Evolutionary conservation across 2,888 invertebrate species (phyloP).

Genomic region (Tenthredo livida): DNA sequence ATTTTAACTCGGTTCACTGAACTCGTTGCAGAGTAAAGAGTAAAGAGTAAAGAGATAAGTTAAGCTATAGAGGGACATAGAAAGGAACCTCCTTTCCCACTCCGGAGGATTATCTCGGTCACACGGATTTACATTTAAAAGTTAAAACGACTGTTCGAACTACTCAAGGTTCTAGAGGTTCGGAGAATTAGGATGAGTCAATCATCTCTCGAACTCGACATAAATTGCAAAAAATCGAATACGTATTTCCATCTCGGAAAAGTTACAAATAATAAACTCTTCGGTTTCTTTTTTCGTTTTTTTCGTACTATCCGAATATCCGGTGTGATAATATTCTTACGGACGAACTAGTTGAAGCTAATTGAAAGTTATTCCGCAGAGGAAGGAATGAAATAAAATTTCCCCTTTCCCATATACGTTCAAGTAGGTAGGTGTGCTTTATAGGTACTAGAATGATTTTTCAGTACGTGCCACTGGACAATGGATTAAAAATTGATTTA

Average conservation of each 20-base stretch:
- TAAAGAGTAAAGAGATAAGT: constrained; percentile 8
- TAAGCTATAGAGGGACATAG: constrained; percentile 24
- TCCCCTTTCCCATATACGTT: background rate
- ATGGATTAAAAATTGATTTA: constrained; percentile 3
- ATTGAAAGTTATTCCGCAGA: constrained; percentile 7
- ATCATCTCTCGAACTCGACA: background rate
- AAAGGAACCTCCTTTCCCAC: constrained; percentile 29
- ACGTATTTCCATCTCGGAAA: background rate
- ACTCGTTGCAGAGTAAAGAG: constrained; percentile 58
- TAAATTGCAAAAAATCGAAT: background rate
- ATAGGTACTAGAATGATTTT: background rate
- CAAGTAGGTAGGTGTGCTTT: background rate
- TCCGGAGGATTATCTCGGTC: constrained; percentile 65
- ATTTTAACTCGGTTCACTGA: constrained; percentile 66
- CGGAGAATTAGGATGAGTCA: background rate
- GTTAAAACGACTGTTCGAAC: constrained; percentile 9
- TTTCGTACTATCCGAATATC: background rate
- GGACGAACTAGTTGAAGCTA: background rate
- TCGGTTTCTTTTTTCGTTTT: background rate
- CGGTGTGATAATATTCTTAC: background rate
- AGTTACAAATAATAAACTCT: background rate
- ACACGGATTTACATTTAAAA: constrained; percentile 71
- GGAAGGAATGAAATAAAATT: background rate
- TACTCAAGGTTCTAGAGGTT: background rate
- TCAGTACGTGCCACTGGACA: background rate